These are phyloP conservation scores for Spodoptera picta DNA, from an alignment of 2,888 invertebrate species.

Conservation along the genomic window DNA sequence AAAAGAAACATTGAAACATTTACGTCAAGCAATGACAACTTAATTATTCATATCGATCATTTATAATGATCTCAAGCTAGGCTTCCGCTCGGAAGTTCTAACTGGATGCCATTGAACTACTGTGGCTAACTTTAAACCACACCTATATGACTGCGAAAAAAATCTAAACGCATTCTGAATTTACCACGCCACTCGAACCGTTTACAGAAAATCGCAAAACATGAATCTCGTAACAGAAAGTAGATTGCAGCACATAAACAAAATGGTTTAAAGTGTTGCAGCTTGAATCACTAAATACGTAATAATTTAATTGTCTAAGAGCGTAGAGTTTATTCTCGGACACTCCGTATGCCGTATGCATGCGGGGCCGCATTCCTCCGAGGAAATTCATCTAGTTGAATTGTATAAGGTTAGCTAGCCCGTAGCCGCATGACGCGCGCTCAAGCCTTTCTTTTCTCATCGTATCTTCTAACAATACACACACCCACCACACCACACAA, in stretches of 20 bases:
- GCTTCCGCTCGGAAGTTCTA: constrained; percentile 52
- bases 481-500: constrained; percentile 19
- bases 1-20: constrained; percentile 32
- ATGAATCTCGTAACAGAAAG: constrained; percentile 26
- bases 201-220: constrained; percentile 6
- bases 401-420: constrained; percentile 44
- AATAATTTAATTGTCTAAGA: constrained; percentile 48
- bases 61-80: constrained; percentile 42
- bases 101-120: constrained; percentile 48
- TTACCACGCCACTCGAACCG: constrained; percentile 4
- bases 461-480: constrained; percentile 27
- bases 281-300: constrained; percentile 49
- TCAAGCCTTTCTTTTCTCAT: constrained; percentile 49
- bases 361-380: constrained; percentile 52
- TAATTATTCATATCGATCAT: constrained; percentile 56
- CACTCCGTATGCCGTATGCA: constrained; percentile 51
- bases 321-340: constrained; percentile 49
- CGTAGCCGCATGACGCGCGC: constrained; percentile 28
- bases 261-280: constrained; percentile 33
- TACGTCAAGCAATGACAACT: constrained; percentile 36
- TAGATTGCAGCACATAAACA: constrained; percentile 30
- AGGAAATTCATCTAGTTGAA: constrained; percentile 58
- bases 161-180: constrained; percentile 3
- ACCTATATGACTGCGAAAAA: constrained; percentile 4
- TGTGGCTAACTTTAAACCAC: constrained; percentile 17